These are phyloP conservation scores for Crenuchus spilurus DNA, from an alignment of 2,797 vertebrate species.

Conservation along the genomic window DNA sequence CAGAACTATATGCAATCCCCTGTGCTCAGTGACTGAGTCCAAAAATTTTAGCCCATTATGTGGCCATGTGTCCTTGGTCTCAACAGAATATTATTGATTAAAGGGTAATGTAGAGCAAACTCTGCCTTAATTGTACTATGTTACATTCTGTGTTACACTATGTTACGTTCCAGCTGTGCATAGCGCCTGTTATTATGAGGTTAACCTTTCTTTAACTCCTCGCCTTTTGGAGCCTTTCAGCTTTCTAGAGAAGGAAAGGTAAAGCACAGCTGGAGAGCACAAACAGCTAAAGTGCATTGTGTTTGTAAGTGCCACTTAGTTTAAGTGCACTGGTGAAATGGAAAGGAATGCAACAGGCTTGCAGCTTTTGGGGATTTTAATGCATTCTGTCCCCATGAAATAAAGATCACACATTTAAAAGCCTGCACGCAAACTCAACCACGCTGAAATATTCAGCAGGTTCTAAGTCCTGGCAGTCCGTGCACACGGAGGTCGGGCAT, in stretches of 20 bases:
- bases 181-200: background rate
- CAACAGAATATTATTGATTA: background rate
- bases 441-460: constrained; percentile 75
- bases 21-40: background rate
- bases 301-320: constrained; percentile 64
- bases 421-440: constrained; percentile 69
- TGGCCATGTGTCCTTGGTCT: background rate
- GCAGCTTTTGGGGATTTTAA: constrained; percentile 68
- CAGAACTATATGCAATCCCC: constrained; percentile 16
- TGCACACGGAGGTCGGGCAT: constrained; percentile 58
- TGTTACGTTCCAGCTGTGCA: background rate
- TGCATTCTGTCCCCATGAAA: constrained; percentile 79
- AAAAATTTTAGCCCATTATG: background rate
- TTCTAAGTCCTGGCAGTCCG: constrained; percentile 65
- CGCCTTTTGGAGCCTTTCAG: background rate
- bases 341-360: constrained; percentile 62
- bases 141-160: no score
- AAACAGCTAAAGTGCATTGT: constrained; percentile 56
- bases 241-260: constrained; percentile 27
- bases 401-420: constrained; percentile 81
- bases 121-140: background rate
- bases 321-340: constrained; percentile 62
- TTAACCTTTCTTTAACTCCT: constrained; percentile 14
- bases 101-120: background rate
- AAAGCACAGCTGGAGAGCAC: constrained; percentile 25